These are phyloP conservation scores for Apodemia duryi DNA, from an alignment of 2,888 invertebrate species.

Conservation along the genomic window DNA sequence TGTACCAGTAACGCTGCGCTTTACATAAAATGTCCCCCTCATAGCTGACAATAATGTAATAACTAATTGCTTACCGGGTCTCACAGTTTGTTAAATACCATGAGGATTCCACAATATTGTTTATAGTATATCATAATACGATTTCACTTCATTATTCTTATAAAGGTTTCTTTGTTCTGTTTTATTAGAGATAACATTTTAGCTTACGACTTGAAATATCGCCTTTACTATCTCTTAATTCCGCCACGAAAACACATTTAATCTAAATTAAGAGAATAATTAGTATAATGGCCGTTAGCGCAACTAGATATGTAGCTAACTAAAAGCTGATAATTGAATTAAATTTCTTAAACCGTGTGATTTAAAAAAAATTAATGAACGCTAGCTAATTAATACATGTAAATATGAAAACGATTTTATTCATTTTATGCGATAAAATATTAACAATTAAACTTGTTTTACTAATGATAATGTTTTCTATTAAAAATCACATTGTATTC, in stretches of 20 bases:
- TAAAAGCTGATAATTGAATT: constrained; percentile 6
- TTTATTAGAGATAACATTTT: too few relatives aligned
- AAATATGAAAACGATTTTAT: constrained; percentile 5
- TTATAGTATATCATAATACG: too few relatives aligned
- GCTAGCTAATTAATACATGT: constrained; percentile 7
- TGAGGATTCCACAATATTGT: too few relatives aligned
- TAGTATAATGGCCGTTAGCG: neutral
- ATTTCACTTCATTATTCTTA: too few relatives aligned
- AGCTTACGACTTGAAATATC: neutral
- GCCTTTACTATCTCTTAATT: neutral
- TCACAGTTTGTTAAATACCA: too few relatives aligned
- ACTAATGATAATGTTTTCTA: constrained; percentile 22
- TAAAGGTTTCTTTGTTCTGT: too few relatives aligned
- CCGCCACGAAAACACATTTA: constrained; percentile 1
- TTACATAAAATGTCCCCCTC: too few relatives aligned
- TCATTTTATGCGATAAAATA: constrained; percentile 4
- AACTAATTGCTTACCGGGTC: too few relatives aligned
- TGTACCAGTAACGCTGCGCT: too few relatives aligned
- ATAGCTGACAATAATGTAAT: too few relatives aligned
- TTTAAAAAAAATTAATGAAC: constrained; percentile 2
- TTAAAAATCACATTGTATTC: constrained; percentile 49
- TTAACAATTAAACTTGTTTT: neutral
- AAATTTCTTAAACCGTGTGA: neutral
- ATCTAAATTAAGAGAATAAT: constrained; percentile 4
- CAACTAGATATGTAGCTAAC: neutral